These are phyloP conservation scores for Sinocyclocheilus rhinocerous DNA, from an alignment of 2,113 vertebrate genomes.

Conservation along the genomic window DNA sequence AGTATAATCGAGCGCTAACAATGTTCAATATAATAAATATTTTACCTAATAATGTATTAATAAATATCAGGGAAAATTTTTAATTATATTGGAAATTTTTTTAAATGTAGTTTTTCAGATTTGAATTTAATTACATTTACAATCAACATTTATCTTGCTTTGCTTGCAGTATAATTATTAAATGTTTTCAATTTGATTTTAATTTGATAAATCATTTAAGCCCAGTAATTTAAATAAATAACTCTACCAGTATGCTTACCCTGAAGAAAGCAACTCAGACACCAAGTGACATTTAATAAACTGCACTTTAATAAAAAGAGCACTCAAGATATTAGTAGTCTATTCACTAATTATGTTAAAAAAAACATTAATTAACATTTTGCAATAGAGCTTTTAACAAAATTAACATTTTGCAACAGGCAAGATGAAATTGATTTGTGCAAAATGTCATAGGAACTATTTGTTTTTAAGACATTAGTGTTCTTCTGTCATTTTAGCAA, in stretches of 20 bases:
- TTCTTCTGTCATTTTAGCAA: not conserved
- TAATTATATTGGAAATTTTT: too few relatives aligned
- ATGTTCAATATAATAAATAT: too few relatives aligned
- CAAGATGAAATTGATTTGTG: not conserved
- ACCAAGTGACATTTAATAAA: not conserved
- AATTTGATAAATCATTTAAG: not conserved
- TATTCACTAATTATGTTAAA: not conserved
- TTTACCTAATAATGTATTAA: not conserved
- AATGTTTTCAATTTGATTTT: not conserved
- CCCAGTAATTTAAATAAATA: not conserved
- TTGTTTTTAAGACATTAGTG: slow-evolving; percentile 13
- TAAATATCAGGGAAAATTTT: too few relatives aligned
- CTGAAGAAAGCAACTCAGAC: not conserved
- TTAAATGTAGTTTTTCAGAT: not conserved
- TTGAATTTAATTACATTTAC: not conserved
- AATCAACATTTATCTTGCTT: not conserved
- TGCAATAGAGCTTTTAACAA: not conserved
- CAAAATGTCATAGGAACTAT: not conserved
- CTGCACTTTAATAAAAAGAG: slow-evolving; percentile 2
- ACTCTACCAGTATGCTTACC: not conserved
- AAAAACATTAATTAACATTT: not conserved
- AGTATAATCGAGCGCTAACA: too few relatives aligned
- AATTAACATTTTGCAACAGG: slow-evolving; percentile 4
- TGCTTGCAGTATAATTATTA: not conserved
- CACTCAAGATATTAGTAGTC: not conserved